phyloP scores from a whole-genome alignment of 2,888 invertebrate species.

The Gandaritis pyraliata region DNA sequence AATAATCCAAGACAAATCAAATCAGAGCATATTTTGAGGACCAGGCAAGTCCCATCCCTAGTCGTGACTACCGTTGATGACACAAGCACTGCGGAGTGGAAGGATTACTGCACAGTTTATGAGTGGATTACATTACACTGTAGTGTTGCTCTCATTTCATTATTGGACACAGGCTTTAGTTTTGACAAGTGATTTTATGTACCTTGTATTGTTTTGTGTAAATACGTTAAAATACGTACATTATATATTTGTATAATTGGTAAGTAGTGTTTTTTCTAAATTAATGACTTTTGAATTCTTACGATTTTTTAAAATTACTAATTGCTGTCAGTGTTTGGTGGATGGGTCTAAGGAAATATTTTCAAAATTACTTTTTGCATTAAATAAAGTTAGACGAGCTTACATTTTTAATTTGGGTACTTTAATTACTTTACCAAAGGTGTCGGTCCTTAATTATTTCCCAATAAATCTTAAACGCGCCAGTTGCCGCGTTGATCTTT shows the following conservation, averaged over 20 bases:
- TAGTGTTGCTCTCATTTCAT: slow-evolving; percentile 69
- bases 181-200: slow-evolving; percentile 38
- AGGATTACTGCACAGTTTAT: slow-evolving; percentile 81
- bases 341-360: neutral
- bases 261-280: no score
- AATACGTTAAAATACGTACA: no score
- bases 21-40: no score
- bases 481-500: slow-evolving; percentile 76
- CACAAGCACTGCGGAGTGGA: slow-evolving; percentile 74
- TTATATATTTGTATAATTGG: no score
- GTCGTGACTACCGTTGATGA: slow-evolving; percentile 74
- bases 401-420: slow-evolving; percentile 52
- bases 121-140: slow-evolving; percentile 79
- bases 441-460: slow-evolving; percentile 76
- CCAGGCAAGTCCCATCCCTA: slow-evolving; percentile 21
- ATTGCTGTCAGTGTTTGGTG: neutral
- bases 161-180: slow-evolving; percentile 43
- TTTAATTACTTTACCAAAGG: slow-evolving; percentile 69
- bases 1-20: no score
- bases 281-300: no score
- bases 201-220: slow-evolving; percentile 11
- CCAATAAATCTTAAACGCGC: slow-evolving; percentile 77
- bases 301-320: no score
- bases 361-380: neutral
- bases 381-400: slow-evolving; percentile 21